Conservation (phyloP, 2,888 invertebrate species). For the Lasioglossum figueresi region DNA sequence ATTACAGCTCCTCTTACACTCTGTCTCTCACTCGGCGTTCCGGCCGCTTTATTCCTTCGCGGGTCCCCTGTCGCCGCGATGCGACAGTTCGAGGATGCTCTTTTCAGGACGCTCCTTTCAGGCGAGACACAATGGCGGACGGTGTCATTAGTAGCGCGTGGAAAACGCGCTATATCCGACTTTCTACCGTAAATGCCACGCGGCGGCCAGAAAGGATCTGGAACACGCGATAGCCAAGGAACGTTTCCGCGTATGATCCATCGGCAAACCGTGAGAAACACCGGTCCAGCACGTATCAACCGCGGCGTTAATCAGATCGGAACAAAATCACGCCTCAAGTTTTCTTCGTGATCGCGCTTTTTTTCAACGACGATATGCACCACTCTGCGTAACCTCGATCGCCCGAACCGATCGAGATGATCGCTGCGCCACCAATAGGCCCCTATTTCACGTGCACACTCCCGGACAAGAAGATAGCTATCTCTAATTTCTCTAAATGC, state of each 20-base stretch:
- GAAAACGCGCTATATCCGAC: constrained; percentile 47
- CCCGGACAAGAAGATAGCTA: no score
- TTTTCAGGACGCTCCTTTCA: constrained; percentile 40
- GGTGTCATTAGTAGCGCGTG: constrained; percentile 52
- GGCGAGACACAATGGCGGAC: constrained; percentile 12
- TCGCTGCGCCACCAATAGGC: background rate
- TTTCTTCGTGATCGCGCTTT: constrained; percentile 4
- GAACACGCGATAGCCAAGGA: constrained; percentile 51
- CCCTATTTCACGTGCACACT: no score
- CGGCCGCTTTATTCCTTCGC: constrained; percentile 13
- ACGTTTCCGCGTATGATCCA: constrained; percentile 47
- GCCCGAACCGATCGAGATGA: background rate
- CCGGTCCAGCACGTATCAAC: constrained; percentile 29
- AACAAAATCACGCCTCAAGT: constrained; percentile 41
- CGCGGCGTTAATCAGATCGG: constrained; percentile 61
- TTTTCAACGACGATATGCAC: background rate
- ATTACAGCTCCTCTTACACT: background rate
- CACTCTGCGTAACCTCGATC: background rate
- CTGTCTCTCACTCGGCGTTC: background rate
- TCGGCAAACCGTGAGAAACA: constrained; percentile 34
- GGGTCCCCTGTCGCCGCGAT: background rate
- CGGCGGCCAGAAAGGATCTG: constrained; percentile 50
- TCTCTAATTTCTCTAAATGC: no score
- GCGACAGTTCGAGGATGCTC: constrained; percentile 33
- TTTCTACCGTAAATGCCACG: constrained; percentile 32